These are phyloP conservation scores for Brachionus calyciflorus DNA, from an alignment of 1,140 invertebrate species.

Conservation along the genomic window DNA sequence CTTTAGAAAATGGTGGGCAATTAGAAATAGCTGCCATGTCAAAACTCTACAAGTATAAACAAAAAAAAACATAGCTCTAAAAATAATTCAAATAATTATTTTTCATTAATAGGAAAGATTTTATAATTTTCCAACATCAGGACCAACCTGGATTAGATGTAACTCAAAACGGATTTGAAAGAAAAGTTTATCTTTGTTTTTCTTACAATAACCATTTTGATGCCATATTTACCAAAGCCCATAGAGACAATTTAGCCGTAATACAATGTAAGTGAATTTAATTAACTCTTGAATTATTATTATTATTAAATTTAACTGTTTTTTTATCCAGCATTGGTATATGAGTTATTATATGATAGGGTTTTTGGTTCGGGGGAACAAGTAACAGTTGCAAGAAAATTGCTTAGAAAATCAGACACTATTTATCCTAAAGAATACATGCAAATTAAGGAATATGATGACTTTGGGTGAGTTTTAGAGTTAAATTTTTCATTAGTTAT, in stretches of 20 bases:
- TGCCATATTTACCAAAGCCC: conserved; percentile 41
- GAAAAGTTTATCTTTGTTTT: conserved; percentile 54
- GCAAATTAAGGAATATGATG: conserved; percentile 19
- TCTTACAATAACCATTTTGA: conserved; percentile 46
- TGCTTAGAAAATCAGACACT: conserved; percentile 36
- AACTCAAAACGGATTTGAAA: conserved; percentile 66
- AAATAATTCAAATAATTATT: conserved; percentile 36
- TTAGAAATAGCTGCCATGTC: conserved; percentile 72
- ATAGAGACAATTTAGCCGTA: conserved; percentile 24
- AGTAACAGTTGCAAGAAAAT: conserved; percentile 36
- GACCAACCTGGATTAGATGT: conserved; percentile 65
- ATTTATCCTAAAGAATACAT: conserved; percentile 46
- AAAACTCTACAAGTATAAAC: conserved; percentile 66
- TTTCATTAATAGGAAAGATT: conserved; percentile 66
- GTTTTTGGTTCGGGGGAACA: conserved; percentile 38
- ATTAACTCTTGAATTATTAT: background rate
- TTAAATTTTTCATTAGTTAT: background rate
- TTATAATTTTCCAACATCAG: conserved; percentile 70
- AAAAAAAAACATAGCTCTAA: conserved; percentile 48
- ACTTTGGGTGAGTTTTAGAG: background rate
- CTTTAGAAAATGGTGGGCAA: conserved; percentile 66
- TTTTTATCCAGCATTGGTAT: conserved; percentile 2
- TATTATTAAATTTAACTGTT: background rate
- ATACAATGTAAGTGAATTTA: conserved; percentile 22
- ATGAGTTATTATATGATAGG: conserved; percentile 37